These are phyloP conservation scores for Bovichtus variegatus DNA, from an alignment of 2,797 vertebrate species.

Conservation along the genomic window DNA sequence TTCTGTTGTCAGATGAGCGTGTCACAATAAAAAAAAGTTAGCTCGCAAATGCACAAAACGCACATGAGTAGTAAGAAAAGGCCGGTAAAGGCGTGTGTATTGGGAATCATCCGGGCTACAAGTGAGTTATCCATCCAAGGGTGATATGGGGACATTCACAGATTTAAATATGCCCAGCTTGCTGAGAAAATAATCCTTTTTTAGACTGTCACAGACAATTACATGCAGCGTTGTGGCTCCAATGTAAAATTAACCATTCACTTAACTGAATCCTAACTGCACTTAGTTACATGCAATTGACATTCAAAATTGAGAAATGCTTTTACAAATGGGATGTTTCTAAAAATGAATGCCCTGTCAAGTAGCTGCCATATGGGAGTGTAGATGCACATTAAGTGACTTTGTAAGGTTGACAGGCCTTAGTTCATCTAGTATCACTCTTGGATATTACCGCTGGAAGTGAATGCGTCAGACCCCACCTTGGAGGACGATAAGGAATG, in stretches of 20 bases:
- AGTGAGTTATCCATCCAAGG: neutral
- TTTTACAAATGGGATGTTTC: constrained; percentile 31
- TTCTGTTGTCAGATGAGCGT: neutral
- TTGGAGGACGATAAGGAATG: constrained; percentile 78
- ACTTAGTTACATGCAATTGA: neutral
- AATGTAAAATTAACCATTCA: constrained; percentile 25
- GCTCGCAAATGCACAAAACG: neutral
- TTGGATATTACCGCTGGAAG: constrained; percentile 53
- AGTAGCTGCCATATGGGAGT: constrained; percentile 20
- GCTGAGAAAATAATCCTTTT: constrained; percentile 1
- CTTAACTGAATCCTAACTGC: constrained; percentile 19
- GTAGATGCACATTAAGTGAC: constrained; percentile 28
- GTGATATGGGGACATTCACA: neutral
- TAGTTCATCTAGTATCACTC: constrained; percentile 46
- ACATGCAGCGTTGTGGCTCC: neutral
- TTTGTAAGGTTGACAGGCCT: constrained; percentile 35
- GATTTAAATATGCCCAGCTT: neutral
- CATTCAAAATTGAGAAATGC: constrained; percentile 24
- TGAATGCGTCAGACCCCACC: constrained; percentile 73
- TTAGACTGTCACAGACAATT: constrained; percentile 26
- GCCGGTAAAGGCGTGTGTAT: no score
- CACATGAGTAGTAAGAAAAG: neutral
- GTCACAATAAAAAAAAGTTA: neutral
- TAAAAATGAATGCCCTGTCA: constrained; percentile 30
- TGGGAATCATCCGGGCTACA: neutral